A percentile compares a stretch with the other conserved stretches of the same genome.
phyloP scores from a whole-genome alignment of 2,888 invertebrate species.

The Brachypterus glaber region DNA sequence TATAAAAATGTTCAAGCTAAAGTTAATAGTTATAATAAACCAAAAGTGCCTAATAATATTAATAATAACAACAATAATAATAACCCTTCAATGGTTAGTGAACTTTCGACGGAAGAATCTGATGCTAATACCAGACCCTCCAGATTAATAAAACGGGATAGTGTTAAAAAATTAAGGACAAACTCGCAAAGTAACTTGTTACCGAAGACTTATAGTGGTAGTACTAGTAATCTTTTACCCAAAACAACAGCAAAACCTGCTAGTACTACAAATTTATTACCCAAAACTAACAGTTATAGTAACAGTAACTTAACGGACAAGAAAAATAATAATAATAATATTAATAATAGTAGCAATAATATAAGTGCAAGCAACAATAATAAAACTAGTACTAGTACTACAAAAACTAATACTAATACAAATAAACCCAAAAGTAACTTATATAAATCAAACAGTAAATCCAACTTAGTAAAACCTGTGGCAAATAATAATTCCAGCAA shows the following conservation, averaged over 20 bases:
- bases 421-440: conserved; percentile 3
- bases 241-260: no score
- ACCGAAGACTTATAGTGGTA: conserved; percentile 26
- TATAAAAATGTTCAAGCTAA: conserved; percentile 38
- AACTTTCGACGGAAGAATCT: conserved; percentile 23
- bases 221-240: conserved; percentile 13
- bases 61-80: no score
- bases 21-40: conserved; percentile 37
- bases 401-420: conserved; percentile 11
- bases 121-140: conserved; percentile 17
- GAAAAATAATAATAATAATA: conserved; percentile 3
- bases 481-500: conserved; percentile 11
- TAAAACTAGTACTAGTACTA: conserved; percentile 14
- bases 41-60: conserved; percentile 40
- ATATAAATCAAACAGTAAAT: conserved; percentile 7
- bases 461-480: conserved; percentile 11
- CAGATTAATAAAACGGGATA: conserved; percentile 24
- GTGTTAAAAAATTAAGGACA: conserved; percentile 23
- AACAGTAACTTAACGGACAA: conserved; percentile 9
- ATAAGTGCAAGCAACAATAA: conserved; percentile 9
- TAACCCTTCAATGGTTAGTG: conserved; percentile 33
- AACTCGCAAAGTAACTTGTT: conserved; percentile 22
- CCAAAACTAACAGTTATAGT: conserved; percentile 13
- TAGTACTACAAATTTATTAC: conserved; percentile 7
- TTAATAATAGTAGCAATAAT: conserved; percentile 6